These are phyloP conservation scores for Orussus abietinus DNA, from an alignment of 1,140 invertebrate species.

Conservation along the genomic window DNA sequence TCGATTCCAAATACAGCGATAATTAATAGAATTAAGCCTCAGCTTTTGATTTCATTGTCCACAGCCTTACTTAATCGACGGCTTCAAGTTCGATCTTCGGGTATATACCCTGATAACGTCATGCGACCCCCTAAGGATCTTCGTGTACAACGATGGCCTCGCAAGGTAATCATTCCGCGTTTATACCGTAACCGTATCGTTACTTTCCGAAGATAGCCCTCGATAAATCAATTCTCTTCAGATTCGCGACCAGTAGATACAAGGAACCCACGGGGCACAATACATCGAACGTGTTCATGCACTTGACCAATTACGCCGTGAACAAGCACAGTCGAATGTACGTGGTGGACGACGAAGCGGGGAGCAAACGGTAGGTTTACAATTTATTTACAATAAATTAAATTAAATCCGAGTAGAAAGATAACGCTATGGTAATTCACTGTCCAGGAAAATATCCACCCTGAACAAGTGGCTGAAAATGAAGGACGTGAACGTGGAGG, in stretches of 20 bases:
- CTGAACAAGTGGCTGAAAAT: conserved; percentile 70
- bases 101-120: conserved; percentile 93
- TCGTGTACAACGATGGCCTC: conserved; percentile 93
- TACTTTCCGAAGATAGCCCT: not conserved
- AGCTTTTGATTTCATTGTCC: conserved; percentile 1
- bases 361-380: conserved; percentile 72
- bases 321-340: conserved; percentile 88
- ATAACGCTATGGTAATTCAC: conserved; percentile 9
- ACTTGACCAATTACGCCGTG: conserved; percentile 95
- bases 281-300: conserved; percentile 86
- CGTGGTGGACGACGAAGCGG: conserved; percentile 69
- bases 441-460: conserved; percentile 70
- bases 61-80: conserved; percentile 85
- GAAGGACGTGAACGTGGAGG: conserved; percentile 69
- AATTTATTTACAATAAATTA: conserved; percentile 6
- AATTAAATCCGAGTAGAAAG: conserved; percentile 11
- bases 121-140: conserved; percentile 88
- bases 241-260: conserved; percentile 84
- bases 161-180: conserved; percentile 67
- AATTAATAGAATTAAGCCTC: too few relatives aligned
- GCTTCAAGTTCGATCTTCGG: conserved; percentile 95
- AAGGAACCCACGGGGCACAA: conserved; percentile 75
- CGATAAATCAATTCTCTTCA: conserved; percentile 31
- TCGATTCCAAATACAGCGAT: conserved; percentile 1
- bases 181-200: too few relatives aligned